A percentile compares a stretch with the other conserved stretches of the same genome.
Conservation (phyloP, 1,140 invertebrate species). For the Ostrea edulis region DNA sequence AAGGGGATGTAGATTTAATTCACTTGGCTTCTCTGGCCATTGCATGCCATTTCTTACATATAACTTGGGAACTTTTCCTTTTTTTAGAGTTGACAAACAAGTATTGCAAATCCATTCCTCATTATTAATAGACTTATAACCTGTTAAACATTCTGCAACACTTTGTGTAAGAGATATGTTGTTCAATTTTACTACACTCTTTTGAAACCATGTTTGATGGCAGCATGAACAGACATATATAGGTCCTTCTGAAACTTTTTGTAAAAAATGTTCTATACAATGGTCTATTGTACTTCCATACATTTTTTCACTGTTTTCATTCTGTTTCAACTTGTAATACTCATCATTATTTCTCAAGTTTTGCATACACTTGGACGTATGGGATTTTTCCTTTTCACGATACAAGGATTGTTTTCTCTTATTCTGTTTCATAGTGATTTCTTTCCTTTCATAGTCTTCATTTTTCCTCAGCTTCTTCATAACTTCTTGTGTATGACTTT, state of each 20-base stretch:
- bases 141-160: neutral
- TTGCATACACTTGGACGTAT: too few species aligned
- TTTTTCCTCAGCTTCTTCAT: too few species aligned
- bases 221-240: slow-evolving; percentile 49
- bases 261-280: neutral
- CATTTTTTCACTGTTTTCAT: neutral
- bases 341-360: too few species aligned
- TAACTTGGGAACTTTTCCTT: slow-evolving; percentile 43
- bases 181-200: slow-evolving; percentile 42
- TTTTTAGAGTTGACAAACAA: slow-evolving; percentile 20
- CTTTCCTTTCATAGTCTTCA: too few species aligned
- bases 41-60: slow-evolving; percentile 53
- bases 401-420: too few species aligned
- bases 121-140: slow-evolving; percentile 9
- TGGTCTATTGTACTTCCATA: neutral
- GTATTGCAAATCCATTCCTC: slow-evolving; percentile 49
- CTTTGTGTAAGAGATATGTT: neutral
- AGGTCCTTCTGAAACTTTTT: slow-evolving; percentile 20
- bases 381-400: too few species aligned
- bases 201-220: slow-evolving; percentile 52
- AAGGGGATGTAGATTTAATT: slow-evolving; percentile 48
- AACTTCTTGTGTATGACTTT: too few species aligned
- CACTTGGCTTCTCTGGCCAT: slow-evolving; percentile 50
- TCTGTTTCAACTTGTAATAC: neutral
- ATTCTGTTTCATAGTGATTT: too few species aligned